A percentile compares a stretch with the other conserved stretches of the same genome.
phyloP scores from a whole-genome alignment of 2,113 vertebrate genomes.

The Pogona vitticeps region DNA sequence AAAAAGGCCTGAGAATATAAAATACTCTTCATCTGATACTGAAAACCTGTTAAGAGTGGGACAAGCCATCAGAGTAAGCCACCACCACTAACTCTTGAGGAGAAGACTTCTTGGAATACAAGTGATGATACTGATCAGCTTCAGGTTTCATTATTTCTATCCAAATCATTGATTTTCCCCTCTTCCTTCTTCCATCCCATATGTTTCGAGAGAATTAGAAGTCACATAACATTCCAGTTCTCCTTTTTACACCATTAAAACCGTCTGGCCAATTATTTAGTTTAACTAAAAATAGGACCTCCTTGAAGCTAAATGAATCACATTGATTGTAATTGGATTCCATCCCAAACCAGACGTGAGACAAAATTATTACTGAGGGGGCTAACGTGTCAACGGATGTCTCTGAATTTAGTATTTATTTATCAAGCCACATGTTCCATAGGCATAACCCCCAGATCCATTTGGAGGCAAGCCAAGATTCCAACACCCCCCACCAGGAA shows the following conservation, averaged over 20 bases:
- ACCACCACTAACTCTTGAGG: too few species aligned
- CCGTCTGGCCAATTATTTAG: not conserved
- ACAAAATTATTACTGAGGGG: not conserved
- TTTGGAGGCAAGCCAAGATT: too few species aligned
- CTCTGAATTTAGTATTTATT: too few species aligned
- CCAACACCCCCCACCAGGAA: too few species aligned
- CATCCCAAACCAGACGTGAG: not conserved
- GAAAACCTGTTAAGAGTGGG: too few species aligned
- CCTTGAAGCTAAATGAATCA: not conserved
- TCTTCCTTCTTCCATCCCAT: not conserved
- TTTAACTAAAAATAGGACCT: constrained; percentile 4
- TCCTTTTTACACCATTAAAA: not conserved
- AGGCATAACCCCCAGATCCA: too few species aligned
- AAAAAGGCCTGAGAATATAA: too few species aligned
- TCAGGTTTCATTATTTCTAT: not conserved
- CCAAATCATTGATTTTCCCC: not conserved
- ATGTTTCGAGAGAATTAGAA: not conserved
- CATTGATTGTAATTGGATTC: not conserved
- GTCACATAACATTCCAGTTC: not conserved
- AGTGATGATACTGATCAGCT: not conserved
- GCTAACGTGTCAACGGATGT: not conserved
- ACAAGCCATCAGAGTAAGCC: too few species aligned
- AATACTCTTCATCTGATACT: too few species aligned
- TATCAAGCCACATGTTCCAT: too few species aligned
- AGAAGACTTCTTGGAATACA: not conserved